Conservation (phyloP, 1,140 invertebrate species). For the Trachymyrmex cornetzi region DNA sequence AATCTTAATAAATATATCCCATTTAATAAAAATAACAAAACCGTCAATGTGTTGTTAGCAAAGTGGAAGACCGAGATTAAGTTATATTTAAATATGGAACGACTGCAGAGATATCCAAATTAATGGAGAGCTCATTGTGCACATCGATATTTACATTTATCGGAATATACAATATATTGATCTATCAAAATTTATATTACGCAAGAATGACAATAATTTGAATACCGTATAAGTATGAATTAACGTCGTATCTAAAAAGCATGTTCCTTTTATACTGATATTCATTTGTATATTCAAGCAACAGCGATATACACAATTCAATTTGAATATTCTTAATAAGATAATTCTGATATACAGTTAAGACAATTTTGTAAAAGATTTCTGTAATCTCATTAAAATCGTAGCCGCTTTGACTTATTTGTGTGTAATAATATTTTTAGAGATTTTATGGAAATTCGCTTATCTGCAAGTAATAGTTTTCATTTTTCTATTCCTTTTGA, state of each 20-base stretch:
- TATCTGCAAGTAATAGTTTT: constrained; percentile 41
- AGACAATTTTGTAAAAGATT: constrained; percentile 21
- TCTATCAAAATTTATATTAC: neutral
- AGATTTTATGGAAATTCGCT: constrained; percentile 24
- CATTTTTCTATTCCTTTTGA: constrained; percentile 12
- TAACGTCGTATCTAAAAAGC: neutral
- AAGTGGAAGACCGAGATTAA: constrained; percentile 20
- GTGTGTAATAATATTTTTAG: constrained; percentile 26
- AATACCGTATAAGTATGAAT: too few species aligned
- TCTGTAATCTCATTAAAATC: neutral
- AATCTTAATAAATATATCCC: neutral
- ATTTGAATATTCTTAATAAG: neutral
- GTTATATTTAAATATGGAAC: constrained; percentile 2
- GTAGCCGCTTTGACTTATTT: neutral
- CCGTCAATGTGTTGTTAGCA: neutral
- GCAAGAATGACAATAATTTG: too few species aligned
- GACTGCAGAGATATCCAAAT: neutral
- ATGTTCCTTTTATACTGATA: neutral
- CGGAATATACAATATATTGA: neutral
- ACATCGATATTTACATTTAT: constrained; percentile 13
- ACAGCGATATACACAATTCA: neutral
- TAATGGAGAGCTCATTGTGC: neutral
- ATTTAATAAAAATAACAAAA: neutral
- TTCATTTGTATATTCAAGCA: neutral
- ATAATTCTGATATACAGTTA: neutral